Base-by-base conservation (phyloP, 2,113 vertebrate genomes). In the Mastomys natalensis region DNA sequence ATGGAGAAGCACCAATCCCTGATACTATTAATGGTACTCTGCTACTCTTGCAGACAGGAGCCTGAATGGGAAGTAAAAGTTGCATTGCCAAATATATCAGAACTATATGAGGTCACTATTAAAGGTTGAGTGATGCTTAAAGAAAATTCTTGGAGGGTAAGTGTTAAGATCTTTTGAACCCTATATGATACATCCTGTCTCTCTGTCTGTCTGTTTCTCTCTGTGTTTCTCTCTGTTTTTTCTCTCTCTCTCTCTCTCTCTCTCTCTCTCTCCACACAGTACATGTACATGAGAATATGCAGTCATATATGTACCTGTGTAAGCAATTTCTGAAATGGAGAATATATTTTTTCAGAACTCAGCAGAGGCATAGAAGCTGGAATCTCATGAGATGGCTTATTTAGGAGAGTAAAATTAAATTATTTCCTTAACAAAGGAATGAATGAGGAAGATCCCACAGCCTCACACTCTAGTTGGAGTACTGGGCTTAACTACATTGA, bases 81-180 rank as follows among this genome's bases (percentile, higher is more conserved):
- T 72, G 29, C 45, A 34, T 29, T 68, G 60, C 7, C 13, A 37
- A 86, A 89, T 70, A 55, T 12, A 92, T 76, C n/a, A 90, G 43
- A 21, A 92, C 78, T 78, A 53, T 19, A 94, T 84, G 43, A 89
- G 19, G 43, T 91, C 55, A 84, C 24, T 82, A 55, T 77, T 64
- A 85, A 72, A 93, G 91, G 89, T 81, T 91, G 16, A 86, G 4
- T 73, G 34, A 64, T 78, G 31, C 31, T 94, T 82, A 94, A 89
- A 93, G 89, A 96, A 26, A 45, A 84, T 31, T 77, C 72, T 89
- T 17, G 15, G 37, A 93, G 22, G 29, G 1, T n/a, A n/a, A n/a
- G n/a, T 87, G 10, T 26, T 48, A 86, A 17, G 17, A 68, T 68
- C 8, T 68, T 19, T 48, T 86, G 8, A 66, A 66, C 16, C 15